Evolutionary conservation across 2,113 vertebrate genomes (phyloP).

Genomic region (Catagonus wagneri): DNA sequence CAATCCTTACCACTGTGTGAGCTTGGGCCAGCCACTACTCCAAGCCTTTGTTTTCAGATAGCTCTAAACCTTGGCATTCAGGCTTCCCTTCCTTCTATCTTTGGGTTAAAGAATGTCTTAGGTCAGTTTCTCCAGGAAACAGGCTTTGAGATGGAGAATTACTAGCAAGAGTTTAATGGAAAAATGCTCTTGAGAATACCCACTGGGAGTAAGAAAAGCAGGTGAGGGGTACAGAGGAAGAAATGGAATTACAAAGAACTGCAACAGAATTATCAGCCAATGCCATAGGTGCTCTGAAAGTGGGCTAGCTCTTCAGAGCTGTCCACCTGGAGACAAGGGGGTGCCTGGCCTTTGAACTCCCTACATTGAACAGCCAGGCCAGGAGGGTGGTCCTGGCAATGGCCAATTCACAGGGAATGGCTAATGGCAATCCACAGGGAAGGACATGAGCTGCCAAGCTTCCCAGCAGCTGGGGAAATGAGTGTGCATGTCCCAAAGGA

Average conservation of each 20-base stretch:
- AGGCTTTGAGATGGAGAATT: background rate
- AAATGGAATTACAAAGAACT: background rate
- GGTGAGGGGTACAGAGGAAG: background rate
- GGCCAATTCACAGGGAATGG: background rate
- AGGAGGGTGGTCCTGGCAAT: background rate
- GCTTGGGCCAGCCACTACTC: background rate
- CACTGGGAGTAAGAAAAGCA: background rate
- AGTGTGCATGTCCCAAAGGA: background rate
- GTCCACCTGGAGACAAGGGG: background rate
- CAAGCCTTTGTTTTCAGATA: background rate
- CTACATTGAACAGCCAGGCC: background rate
- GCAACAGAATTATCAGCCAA: background rate
- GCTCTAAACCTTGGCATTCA: background rate
- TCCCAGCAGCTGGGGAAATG: background rate
- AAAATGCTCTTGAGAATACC: background rate
- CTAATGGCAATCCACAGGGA: background rate
- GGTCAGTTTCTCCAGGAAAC: background rate
- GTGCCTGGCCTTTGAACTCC: background rate
- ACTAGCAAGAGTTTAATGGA: background rate
- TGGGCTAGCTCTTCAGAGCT: background rate
- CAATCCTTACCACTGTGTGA: background rate
- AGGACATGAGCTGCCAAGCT: background rate
- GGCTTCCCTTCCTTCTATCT: background rate
- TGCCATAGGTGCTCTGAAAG: background rate
- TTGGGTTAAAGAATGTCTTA: background rate